These are phyloP conservation scores for Ophonus ardosiacus DNA, from an alignment of 2,888 invertebrate species.

Conservation along the genomic window DNA sequence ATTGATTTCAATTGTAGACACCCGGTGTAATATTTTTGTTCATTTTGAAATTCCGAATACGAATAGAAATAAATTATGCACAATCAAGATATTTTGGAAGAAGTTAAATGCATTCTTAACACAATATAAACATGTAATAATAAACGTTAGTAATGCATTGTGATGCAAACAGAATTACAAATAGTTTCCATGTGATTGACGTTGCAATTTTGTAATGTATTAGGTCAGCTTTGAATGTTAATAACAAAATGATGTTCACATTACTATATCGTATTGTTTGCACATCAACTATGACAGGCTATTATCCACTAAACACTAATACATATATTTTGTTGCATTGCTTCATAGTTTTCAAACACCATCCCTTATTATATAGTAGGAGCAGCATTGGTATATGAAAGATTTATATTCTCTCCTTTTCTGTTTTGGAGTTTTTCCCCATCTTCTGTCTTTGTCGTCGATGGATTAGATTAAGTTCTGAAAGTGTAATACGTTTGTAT, in stretches of 20 bases:
- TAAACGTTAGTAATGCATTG: too few species aligned
- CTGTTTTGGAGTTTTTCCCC: not conserved
- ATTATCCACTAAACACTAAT: constrained; percentile 1
- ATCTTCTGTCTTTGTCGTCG: constrained; percentile 3
- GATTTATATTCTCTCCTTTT: constrained; percentile 24
- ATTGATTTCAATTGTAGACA: too few species aligned
- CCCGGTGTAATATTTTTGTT: too few species aligned
- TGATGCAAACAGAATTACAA: not conserved
- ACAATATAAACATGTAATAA: too few species aligned
- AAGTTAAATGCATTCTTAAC: too few species aligned
- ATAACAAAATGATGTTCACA: constrained; percentile 19
- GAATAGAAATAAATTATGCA: too few species aligned
- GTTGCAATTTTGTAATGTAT: constrained; percentile 23
- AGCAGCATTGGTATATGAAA: constrained; percentile 4
- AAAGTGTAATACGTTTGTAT: constrained; percentile 42
- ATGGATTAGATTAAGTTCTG: constrained; percentile 53
- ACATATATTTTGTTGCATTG: too few species aligned
- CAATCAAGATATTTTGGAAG: too few species aligned
- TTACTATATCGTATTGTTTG: constrained; percentile 10
- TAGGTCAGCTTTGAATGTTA: constrained; percentile 23
- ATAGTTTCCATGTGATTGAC: constrained; percentile 21
- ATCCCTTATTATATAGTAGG: not conserved
- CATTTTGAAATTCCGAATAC: too few species aligned
- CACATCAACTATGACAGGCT: constrained; percentile 12
- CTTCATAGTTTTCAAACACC: not conserved